Evolutionary conservation across 2,888 invertebrate species (phyloP).

Genomic region (Acholoe squamosa): DNA sequence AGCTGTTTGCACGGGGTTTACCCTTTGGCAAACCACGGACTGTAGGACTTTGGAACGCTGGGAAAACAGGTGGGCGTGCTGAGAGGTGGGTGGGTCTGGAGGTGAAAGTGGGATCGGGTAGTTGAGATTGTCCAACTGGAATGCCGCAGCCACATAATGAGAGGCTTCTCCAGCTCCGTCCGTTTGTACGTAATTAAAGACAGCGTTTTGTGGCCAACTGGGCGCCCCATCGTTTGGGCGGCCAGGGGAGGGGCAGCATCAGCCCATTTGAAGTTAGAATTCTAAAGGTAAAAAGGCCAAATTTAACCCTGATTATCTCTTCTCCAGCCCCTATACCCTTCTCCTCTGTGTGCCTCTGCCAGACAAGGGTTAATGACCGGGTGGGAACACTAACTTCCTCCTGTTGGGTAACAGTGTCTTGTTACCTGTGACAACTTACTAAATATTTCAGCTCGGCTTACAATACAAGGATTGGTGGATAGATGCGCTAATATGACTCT

Average conservation of each 20-base stretch:
- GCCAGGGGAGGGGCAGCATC: not conserved
- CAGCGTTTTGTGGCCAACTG: not conserved
- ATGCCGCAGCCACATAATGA: not conserved
- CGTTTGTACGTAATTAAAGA: conserved; percentile 17
- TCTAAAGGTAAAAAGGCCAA: not conserved
- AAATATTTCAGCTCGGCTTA: too few species aligned
- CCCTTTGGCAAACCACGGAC: not conserved
- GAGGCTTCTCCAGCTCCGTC: not conserved
- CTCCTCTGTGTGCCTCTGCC: not conserved
- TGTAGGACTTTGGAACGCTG: not conserved
- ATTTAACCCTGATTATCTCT: conserved; percentile 7
- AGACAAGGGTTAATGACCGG: not conserved
- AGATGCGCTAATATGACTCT: too few species aligned
- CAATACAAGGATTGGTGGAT: too few species aligned
- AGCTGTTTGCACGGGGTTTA: not conserved
- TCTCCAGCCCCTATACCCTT: not conserved
- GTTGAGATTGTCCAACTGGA: not conserved
- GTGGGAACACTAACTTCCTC: not conserved
- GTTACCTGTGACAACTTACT: not conserved
- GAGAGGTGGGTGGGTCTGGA: not conserved
- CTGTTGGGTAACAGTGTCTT: not conserved
- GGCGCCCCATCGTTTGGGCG: not conserved
- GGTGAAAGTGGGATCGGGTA: not conserved
- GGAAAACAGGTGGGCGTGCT: not conserved
- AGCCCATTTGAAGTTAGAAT: not conserved